Percentiles rank a stretch among this genome's conserved stretches.
These are phyloP conservation scores for Laspeyria flexula DNA, from an alignment of 2,888 invertebrate species.

Conservation along the genomic window DNA sequence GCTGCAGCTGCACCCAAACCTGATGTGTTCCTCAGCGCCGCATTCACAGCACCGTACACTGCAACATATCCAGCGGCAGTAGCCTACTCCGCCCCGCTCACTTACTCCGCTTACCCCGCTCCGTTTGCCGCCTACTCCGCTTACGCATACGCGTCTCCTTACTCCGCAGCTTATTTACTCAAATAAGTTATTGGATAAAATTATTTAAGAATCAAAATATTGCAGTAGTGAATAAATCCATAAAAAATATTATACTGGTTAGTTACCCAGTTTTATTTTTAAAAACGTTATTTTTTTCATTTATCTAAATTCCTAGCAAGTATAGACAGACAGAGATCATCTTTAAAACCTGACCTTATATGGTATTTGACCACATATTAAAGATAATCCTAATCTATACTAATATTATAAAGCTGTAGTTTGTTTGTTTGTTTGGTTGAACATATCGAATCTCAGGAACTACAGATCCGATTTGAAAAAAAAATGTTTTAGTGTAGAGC, in stretches of 20 bases:
- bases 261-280: not conserved
- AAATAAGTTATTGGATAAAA: conserved; percentile 22
- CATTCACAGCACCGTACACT: conserved; percentile 58
- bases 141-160: conserved; percentile 57
- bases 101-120: conserved; percentile 64
- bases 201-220: too few relatives aligned
- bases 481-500: too few relatives aligned
- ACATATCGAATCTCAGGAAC: too few relatives aligned
- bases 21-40: conserved; percentile 61
- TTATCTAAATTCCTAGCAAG: too few relatives aligned
- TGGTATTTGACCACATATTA: too few relatives aligned
- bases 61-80: conserved; percentile 68
- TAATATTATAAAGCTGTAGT: too few relatives aligned
- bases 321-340: too few relatives aligned
- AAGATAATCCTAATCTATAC: too few relatives aligned
- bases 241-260: not conserved
- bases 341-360: too few relatives aligned
- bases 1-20: conserved; percentile 68
- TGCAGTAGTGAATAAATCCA: not conserved
- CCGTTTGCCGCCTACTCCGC: conserved; percentile 60
- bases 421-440: too few relatives aligned
- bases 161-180: conserved; percentile 38
- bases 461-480: too few relatives aligned
- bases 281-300: too few relatives aligned
- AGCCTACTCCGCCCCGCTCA: conserved; percentile 71